A percentile compares a stretch with the other conserved stretches of the same genome.
Evolutionary conservation across 2,797 vertebrate species (phyloP).

Genomic region (Cyclura pinguis): DNA sequence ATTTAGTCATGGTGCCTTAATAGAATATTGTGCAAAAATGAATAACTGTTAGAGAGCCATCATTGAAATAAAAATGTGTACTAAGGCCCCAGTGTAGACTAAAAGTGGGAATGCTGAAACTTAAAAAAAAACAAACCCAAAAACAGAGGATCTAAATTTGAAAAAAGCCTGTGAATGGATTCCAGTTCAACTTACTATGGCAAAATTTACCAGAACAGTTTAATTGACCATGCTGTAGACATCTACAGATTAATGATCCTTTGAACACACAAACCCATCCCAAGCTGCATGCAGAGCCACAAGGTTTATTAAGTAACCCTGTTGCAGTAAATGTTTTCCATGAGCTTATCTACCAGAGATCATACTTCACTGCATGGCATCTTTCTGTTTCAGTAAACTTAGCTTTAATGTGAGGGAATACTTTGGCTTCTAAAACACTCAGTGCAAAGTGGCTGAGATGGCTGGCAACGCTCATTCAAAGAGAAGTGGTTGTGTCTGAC

Average conservation of each 20-base stretch:
- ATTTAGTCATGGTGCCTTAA: neutral
- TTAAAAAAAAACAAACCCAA: constrained; percentile 9
- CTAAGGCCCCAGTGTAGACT: constrained; percentile 50
- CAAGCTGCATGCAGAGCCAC: constrained; percentile 36
- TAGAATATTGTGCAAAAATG: neutral
- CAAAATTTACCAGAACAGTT: constrained; percentile 39
- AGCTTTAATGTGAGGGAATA: constrained; percentile 27
- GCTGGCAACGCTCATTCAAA: constrained; percentile 3
- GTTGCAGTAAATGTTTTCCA: neutral
- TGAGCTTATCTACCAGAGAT: constrained; percentile 20
- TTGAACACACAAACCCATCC: neutral
- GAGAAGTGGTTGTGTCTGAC: constrained; percentile 12
- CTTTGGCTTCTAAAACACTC: constrained; percentile 23
- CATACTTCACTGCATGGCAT: constrained; percentile 37
- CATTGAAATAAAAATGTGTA: constrained; percentile 42
- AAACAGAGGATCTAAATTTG: constrained; percentile 47
- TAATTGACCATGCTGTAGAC: constrained; percentile 34
- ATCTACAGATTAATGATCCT: constrained; percentile 42
- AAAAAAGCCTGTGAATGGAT: constrained; percentile 48
- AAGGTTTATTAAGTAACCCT: neutral
- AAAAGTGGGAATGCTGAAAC: constrained; percentile 55
- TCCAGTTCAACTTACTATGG: constrained; percentile 48
- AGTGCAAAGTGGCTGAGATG: constrained; percentile 26
- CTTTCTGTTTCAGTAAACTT: constrained; percentile 10
- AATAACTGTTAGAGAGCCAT: constrained; percentile 43